Conservation (phyloP, 2,888 invertebrate genomes). For the Ophonus ardosiacus region DNA sequence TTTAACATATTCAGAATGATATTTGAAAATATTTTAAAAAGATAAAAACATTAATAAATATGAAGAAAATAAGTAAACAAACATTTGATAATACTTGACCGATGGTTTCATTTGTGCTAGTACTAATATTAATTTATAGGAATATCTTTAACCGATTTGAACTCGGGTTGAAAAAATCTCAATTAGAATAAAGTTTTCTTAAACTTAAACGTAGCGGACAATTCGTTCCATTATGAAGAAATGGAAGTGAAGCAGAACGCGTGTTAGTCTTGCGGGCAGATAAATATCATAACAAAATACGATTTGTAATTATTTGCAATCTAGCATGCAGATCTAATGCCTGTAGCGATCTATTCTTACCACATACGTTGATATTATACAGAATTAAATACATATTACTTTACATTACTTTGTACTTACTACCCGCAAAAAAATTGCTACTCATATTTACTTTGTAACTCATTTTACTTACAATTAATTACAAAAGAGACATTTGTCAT, state of each 20-base stretch:
- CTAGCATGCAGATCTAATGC: conserved; percentile 11
- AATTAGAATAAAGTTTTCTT: background rate
- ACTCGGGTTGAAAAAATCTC: too few relatives aligned
- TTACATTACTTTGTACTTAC: background rate
- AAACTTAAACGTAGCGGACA: background rate
- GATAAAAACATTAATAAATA: too few relatives aligned
- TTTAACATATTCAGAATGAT: too few relatives aligned
- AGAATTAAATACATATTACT: conserved; percentile 26
- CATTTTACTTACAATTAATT: too few relatives aligned
- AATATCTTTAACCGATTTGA: too few relatives aligned
- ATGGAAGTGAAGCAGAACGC: conserved; percentile 1
- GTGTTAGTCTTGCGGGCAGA: conserved; percentile 10
- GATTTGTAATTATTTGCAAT: conserved; percentile 27
- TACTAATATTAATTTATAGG: too few relatives aligned
- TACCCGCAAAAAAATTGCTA: background rate
- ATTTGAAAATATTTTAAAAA: too few relatives aligned
- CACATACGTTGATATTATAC: background rate
- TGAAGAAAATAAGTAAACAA: too few relatives aligned
- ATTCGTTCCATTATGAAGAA: conserved; percentile 3
- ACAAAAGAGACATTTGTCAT: too few relatives aligned
- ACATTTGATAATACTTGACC: too few relatives aligned
- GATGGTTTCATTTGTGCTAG: too few relatives aligned
- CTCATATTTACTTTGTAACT: background rate
- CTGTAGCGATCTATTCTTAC: conserved; percentile 1
- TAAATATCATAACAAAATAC: conserved; percentile 34